Evolutionary conservation across 2,888 invertebrate species (phyloP).

Genomic region (Ypsolopha sequella): DNA sequence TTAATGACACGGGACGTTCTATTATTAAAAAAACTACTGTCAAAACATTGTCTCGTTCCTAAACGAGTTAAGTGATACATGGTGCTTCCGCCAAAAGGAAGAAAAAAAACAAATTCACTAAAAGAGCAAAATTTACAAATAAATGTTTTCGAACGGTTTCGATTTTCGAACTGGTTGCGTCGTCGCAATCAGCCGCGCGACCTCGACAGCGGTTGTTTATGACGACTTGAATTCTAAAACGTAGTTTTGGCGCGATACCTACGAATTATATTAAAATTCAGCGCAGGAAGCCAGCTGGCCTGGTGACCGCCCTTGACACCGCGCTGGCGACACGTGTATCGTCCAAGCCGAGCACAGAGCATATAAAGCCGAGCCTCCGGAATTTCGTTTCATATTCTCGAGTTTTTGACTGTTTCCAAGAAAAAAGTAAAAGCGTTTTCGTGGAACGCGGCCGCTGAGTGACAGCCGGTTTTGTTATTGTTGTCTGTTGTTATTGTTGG

Average conservation of each 20-base stretch:
- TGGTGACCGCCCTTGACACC: conserved; percentile 53
- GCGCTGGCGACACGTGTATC: conserved; percentile 15
- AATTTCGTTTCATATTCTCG: background rate
- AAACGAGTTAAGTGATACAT: conserved; percentile 10
- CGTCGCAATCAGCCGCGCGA: conserved; percentile 15
- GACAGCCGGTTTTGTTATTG: background rate
- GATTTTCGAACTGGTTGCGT: too few species aligned
- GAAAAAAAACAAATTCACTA: too few species aligned
- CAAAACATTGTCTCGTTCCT: conserved; percentile 16
- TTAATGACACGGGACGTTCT: conserved; percentile 18
- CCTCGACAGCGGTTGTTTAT: conserved; percentile 44
- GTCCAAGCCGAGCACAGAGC: too few species aligned
- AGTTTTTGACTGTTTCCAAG: conserved; percentile 15
- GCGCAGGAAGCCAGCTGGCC: conserved; percentile 49
- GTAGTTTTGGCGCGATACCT: conserved; percentile 26
- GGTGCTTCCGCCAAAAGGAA: conserved; percentile 1
- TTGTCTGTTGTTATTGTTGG: background rate
- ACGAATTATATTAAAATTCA: conserved; percentile 37
- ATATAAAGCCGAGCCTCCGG: background rate
- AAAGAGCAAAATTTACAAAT: too few species aligned
- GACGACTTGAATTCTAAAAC: conserved; percentile 13
- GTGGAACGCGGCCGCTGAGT: background rate
- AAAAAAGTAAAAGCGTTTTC: conserved; percentile 37
- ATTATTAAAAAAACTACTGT: conserved; percentile 22
- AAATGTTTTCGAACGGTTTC: background rate